Evolutionary conservation across 1,140 invertebrate genomes (phyloP).

Genomic region (Leptestheria dahalacensis): DNA sequence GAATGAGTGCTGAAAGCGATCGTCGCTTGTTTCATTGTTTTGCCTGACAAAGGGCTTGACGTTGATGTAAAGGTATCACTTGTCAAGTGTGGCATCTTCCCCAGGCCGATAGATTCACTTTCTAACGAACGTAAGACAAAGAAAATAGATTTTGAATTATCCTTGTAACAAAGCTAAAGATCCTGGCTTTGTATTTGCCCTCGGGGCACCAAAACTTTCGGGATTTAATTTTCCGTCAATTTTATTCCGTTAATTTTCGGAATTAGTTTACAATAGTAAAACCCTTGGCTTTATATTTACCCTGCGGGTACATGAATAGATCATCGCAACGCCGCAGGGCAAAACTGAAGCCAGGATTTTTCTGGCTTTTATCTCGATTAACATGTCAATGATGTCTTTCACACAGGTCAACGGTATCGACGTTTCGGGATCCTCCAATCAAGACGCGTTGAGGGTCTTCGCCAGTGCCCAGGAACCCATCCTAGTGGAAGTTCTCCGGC

Average conservation of each 20-base stretch:
- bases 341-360: background rate
- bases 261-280: no score
- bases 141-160: background rate
- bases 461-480: constrained; percentile 51
- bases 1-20: background rate
- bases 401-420: constrained; percentile 53
- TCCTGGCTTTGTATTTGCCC: no score
- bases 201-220: no score
- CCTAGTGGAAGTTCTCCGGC: constrained; percentile 48
- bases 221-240: no score
- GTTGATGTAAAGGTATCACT: background rate
- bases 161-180: background rate
- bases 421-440: constrained; percentile 43
- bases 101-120: background rate
- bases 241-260: no score
- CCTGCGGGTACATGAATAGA: no score
- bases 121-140: background rate
- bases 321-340: background rate
- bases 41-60: background rate
- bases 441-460: constrained; percentile 54
- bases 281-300: no score
- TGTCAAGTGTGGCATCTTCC: background rate
- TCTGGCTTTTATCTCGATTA: background rate
- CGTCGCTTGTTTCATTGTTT: background rate
- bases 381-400: no score